These are phyloP conservation scores for Myodes glareolus DNA, from an alignment of 2,113 vertebrate genomes.

Conservation along the genomic window DNA sequence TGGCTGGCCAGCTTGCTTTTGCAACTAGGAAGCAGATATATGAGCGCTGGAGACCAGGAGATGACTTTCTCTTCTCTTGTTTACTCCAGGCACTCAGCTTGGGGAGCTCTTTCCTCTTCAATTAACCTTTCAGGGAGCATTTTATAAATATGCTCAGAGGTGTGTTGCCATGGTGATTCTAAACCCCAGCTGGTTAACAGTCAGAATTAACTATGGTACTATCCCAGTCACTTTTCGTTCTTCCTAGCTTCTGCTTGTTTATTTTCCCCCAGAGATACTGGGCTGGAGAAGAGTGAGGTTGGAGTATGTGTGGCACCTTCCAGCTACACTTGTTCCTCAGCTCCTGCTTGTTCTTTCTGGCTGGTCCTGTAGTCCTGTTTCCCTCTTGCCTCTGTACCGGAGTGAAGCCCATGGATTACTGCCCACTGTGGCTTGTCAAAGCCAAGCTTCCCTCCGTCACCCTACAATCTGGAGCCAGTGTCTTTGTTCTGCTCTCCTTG, in stretches of 20 bases:
- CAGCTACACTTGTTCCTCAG: no score
- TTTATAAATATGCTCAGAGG: neutral
- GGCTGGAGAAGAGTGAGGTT: no score
- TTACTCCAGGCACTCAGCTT: neutral
- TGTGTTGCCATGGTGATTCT: neutral
- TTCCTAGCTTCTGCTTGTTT: neutral
- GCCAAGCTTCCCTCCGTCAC: neutral
- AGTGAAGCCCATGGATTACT: neutral
- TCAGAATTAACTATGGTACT: neutral
- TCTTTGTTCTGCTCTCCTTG: neutral
- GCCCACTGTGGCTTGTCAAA: neutral
- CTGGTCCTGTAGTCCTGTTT: no score
- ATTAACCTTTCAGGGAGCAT: neutral
- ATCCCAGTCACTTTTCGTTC: no score
- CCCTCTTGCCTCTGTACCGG: neutral
- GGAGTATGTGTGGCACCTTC: neutral
- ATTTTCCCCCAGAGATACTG: neutral
- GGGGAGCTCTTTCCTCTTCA: neutral
- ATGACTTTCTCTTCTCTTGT: neutral
- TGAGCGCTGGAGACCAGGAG: neutral
- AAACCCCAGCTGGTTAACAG: neutral
- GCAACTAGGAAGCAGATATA: neutral
- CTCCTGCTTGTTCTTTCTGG: fast-evolving
- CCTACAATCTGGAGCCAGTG: fast-evolving
- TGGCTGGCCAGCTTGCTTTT: neutral